phyloP scores from a whole-genome alignment of 1,140 invertebrate species.

The Teleopsis dalmanni region DNA sequence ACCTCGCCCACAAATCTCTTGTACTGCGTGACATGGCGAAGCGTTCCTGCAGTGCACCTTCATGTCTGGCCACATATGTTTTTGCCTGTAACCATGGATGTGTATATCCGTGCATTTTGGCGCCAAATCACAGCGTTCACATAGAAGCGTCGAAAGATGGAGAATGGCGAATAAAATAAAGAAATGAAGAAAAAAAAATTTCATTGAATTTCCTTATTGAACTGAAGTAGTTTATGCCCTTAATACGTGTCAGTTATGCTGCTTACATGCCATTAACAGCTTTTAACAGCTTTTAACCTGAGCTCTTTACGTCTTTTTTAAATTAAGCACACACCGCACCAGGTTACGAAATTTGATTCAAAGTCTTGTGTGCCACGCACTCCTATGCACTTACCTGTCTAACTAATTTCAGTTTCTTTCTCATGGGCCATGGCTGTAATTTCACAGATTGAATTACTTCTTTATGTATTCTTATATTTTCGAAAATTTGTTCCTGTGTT shows the following conservation, averaged over 20 bases:
- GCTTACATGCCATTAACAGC: no score
- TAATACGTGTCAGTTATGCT: no score
- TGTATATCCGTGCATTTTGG: no score
- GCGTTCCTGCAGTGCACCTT: slow-evolving; percentile 81
- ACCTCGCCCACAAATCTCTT: slow-evolving; percentile 72
- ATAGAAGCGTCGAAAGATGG: no score
- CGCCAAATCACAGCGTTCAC: no score
- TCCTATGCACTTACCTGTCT: slow-evolving; percentile 53
- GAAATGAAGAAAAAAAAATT: no score
- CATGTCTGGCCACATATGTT: slow-evolving; percentile 76
- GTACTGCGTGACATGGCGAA: slow-evolving; percentile 81
- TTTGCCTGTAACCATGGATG: slow-evolving; percentile 62
- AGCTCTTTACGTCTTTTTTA: no score
- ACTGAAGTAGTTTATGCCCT: no score
- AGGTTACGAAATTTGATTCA: not conserved
- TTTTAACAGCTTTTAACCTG: no score
- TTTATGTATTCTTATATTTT: slow-evolving; percentile 87
- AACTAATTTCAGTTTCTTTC: slow-evolving; percentile 76
- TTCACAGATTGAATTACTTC: slow-evolving; percentile 84
- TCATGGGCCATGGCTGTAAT: slow-evolving; percentile 81
- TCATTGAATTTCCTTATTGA: no score
- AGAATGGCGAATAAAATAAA: no score
- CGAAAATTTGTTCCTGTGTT: slow-evolving; percentile 79
- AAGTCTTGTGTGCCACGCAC: slow-evolving; percentile 37
- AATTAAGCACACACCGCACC: no score